Evolutionary conservation across 1,140 invertebrate genomes (phyloP), one percentile per base, ranked within the genome.

Genomic region (Dendroctonus valens): DNA sequence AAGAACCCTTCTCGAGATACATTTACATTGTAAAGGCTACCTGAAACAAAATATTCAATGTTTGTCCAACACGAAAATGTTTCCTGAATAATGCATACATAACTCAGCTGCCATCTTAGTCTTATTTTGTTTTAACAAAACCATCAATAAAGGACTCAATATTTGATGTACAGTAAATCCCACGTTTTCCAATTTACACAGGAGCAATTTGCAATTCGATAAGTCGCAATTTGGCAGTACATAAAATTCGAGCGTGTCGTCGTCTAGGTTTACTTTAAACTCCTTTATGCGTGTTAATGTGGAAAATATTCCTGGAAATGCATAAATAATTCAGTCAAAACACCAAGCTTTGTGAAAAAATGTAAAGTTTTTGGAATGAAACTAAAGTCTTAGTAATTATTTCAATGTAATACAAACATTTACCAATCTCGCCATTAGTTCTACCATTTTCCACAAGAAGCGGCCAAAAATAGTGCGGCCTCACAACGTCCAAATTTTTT

Each of bases 201-300:
- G 75, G 9, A 83, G 69, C 14, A 75, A 72, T 68, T 79, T 70
- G 0, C 81, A 77, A 59, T 84, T 77, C 0, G 70, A 75, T 14
- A 81, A 77, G 66, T 81, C 81, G 41, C 84, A 79, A 60, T 78
- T 77, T 0, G 83, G 83, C 7, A 85, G 65, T 5, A 82, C 72
- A 70, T 83, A 86, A n/a, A 78, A 59, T 53, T 79, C 66, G 14
- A 86, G 75, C 0, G 84, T 86, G 6, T 83, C 82, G 38, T 75
- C 74, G 70, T 86, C 83, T 0, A 81, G 73, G 42, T 77, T 75
- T 0, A 85, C 78, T 9, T 81, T 75, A 73, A 82, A 77, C 9
- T 76, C 46, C 4, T 78, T 57, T 82, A 85, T 85, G 54, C 76
- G 78, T 51, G 78, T 67, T 11, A 86, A 41, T 0, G 81, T 77